These are phyloP conservation scores for Oreohelix idahoensis DNA, from an alignment of 1,140 invertebrate genomes.

Conservation along the genomic window DNA sequence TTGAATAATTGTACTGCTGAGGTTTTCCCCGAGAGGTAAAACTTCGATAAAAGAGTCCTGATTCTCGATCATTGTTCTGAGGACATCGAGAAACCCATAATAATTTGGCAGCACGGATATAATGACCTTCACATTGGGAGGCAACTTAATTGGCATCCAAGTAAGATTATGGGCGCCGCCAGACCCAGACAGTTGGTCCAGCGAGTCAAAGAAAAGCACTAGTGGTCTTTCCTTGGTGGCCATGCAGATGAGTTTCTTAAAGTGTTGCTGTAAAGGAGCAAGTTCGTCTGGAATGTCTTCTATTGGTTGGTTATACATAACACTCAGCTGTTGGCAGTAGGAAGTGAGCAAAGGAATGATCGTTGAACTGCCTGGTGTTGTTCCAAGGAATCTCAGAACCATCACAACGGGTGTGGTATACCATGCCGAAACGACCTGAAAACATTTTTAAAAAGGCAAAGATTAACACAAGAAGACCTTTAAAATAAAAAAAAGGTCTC, in stretches of 20 bases:
- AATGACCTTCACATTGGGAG: slow-evolving; percentile 78
- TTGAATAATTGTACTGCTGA: slow-evolving; percentile 94
- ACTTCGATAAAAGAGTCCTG: slow-evolving; percentile 87
- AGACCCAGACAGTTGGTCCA: slow-evolving; percentile 59
- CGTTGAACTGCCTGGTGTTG: slow-evolving; percentile 57
- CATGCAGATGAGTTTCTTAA: slow-evolving; percentile 67
- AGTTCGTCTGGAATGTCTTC: slow-evolving; percentile 96
- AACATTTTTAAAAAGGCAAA: no score
- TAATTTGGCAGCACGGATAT: slow-evolving; percentile 75
- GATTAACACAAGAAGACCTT: no score
- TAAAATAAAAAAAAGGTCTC: no score
- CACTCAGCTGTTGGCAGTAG: slow-evolving; percentile 95
- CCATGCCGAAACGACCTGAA: slow-evolving; percentile 55
- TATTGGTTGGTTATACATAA: slow-evolving; percentile 92
- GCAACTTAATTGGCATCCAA: slow-evolving; percentile 58
- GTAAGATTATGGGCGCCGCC: slow-evolving; percentile 51
- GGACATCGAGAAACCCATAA: slow-evolving; percentile 67
- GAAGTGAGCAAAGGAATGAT: slow-evolving; percentile 81
- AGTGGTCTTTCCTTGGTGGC: slow-evolving; percentile 43
- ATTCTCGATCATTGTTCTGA: slow-evolving; percentile 90
- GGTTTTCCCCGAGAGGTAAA: slow-evolving; percentile 78
- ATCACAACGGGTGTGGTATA: slow-evolving; percentile 79
- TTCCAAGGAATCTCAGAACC: slow-evolving; percentile 78
- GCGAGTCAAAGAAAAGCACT: slow-evolving; percentile 59
- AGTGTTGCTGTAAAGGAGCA: slow-evolving; percentile 94